Base-by-base conservation (phyloP, 2,888 invertebrate genomes). In the Nephrocerus scutellatus region DNA sequence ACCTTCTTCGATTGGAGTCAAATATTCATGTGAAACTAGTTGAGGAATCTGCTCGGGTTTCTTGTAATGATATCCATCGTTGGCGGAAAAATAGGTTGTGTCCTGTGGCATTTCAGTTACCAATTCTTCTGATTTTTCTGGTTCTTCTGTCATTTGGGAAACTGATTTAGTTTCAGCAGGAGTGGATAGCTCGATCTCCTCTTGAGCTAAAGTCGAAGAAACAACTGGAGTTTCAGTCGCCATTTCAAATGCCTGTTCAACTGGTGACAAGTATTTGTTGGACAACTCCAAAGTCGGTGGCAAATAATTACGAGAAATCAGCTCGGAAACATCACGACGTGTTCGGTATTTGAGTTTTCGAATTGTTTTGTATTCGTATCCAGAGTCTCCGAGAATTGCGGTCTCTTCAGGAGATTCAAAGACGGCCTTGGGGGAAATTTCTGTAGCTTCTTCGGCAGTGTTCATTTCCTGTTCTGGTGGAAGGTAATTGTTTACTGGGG, bases 271-370 rank as follows among this genome's bases (percentile, higher is more conserved):
- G 18, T 58, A 60, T 26, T 56, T 54, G 32, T 44, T 54, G 10
- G 59, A 57, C 7, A 50, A 50, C 31, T 41, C 35, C 16, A 51
- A 36, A 2, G 47, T 50, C 26, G 63, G 54, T 25, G 63, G 52
- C 54, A 62, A 40, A 36, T 62, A 51, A 30, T 54, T 55, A 23
- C 54, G 18, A 4, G 54, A 55, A 44, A 60, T 32, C 18, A 50
- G 15, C 28, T 62, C 60, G 3, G 62, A 58, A 2, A 62, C 63
- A 50, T 62, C 61, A 9, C 63, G 62, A 18, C 56, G 54, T 13
- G 43, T 44, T 26, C 59, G 48, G 37, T 53, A 34, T 14, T 44
- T 44, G 15, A 51, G 18, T 22, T 41, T 41, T 5, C 44, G 44
- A 18, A 52, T 41, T 2, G 48, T 49, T 30, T 48, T 46, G 39